Evolutionary conservation across 2,113 vertebrate genomes (phyloP).

Genomic region (Terrapene triunguis): DNA sequence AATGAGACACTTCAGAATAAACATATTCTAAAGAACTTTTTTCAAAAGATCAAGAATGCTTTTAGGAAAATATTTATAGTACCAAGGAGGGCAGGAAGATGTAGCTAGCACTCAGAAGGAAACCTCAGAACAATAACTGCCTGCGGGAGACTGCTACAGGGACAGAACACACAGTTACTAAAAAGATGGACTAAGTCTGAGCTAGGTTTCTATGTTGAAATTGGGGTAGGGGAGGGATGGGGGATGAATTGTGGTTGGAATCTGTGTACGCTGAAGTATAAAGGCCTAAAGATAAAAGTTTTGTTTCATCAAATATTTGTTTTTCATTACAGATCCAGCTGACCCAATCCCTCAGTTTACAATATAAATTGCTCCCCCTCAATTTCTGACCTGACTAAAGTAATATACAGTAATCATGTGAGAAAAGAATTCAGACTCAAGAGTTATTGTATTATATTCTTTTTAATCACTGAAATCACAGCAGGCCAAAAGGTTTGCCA

Average conservation of each 20-base stretch:
- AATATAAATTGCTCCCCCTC: background rate
- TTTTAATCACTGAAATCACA: slow-evolving; percentile 40
- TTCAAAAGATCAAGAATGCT: background rate
- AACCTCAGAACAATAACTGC: background rate
- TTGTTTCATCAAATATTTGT: background rate
- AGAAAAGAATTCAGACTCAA: slow-evolving; percentile 2
- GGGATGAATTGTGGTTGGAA: background rate
- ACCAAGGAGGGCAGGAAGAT: background rate
- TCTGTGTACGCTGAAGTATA: background rate
- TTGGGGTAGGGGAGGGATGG: background rate
- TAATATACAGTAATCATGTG: background rate
- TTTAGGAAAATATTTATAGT: background rate
- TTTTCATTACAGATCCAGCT: background rate
- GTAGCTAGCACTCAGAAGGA: background rate
- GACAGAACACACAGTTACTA: background rate
- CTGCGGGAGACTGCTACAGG: background rate
- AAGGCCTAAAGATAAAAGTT: background rate
- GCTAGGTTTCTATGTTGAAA: background rate
- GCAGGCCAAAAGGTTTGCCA: background rate
- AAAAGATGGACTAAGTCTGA: background rate
- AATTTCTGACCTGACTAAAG: background rate
- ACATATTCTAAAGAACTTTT: background rate
- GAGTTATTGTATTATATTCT: background rate
- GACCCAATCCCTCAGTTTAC: background rate
- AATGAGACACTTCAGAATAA: background rate